Base-by-base conservation (phyloP, 2,888 invertebrate genomes). In the Eilema griseolum region DNA sequence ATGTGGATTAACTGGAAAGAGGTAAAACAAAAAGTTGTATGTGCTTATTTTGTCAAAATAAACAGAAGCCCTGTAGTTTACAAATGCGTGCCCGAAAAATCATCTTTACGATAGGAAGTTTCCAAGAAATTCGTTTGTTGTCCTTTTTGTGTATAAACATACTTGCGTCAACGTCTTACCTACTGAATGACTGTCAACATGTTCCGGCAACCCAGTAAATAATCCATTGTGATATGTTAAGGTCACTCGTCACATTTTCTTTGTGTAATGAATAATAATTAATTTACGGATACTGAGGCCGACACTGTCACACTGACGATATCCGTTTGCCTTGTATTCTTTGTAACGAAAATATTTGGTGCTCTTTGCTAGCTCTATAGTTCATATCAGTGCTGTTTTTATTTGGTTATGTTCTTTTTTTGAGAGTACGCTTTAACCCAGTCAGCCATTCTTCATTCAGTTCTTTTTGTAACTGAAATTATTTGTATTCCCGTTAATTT, bases 221-320 rank as follows among this genome's bases (percentile, higher is more conserved):
- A 52, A 52, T 52, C 52, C 52, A 52, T 52, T n/a, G 20, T 46
- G 52, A n/a, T 52, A 52, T n/a, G n/a, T 8, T 52, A n/a, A 52
- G 20, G 52, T 52, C 52, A 52, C 52, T 52, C 52, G 52, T 52
- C 52, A 52, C 52, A 52, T 52, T n/a, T 52, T 52, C 52, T 10
- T 52, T 52, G 52, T n/a, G 52, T n/a, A n/a, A n/a, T 52, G n/a
- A 52, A 52, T 52, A 46, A 46, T 46, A 52, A 52, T 52, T 52
- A 52, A n/a, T 8, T 20, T 52, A 52, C 10, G 7, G 7, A 46
- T 46, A 52, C 52, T 2, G n/a, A 16, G 20, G 10, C n/a, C n/a
- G n/a, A n/a, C 52, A 52, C 52, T 52, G 52, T 8, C 10, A n/a
- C 8, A 52, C 4, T 10, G 52, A 52, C n/a, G n/a, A 10, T 52